Evolutionary conservation across 1,140 invertebrate species (phyloP), one percentile per base, ranked within the genome.

Genomic region (Calosoma granatense): DNA sequence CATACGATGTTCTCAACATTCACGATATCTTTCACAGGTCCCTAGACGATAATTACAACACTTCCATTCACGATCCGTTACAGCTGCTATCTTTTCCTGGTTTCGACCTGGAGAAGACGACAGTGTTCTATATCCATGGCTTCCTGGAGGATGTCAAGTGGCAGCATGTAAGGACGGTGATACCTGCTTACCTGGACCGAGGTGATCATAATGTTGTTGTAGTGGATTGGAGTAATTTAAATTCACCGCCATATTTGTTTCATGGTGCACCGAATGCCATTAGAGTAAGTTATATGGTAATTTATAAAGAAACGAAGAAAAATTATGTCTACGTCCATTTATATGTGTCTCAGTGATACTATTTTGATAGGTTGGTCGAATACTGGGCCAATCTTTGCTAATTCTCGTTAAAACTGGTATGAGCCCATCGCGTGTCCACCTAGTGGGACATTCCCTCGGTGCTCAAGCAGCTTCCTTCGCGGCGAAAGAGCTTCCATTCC

Each of bases 361-460:
- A n/a, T n/a, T n/a, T n/a, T n/a, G n/a, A 36, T 36, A 36, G 26
- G 26, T 36, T 9, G 26, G 26, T 36, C 26, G 26, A 9, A n/a
- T n/a, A 36, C 6, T 36, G 26, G 26, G 26, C n/a, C 26, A n/a
- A 6, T 6, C 26, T 9, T 9, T 36, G n/a, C 69, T 12, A 64
- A 65, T 47, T 56, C 68, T 0, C 59, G 77, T 0, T 53, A 69
- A 1, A 57, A 70, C 74, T 57, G 65, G 68, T 1, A 55, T 62
- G 20, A 63, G 75, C 15, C 53, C 68, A 21, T 60, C 74, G 0
- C 71, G 69, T 14, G 71, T 84, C n/a, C 87, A 90, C 65, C 65
- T 90, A 2, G 76, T 91, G 26, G 87, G 84, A 0, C 87, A 88
- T 67, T 88, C 86, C 2, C 69, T 90, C 30, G 88, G 88, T 0